Percentiles rank a stretch among this genome's conserved stretches.
phyloP scores from a whole-genome alignment of 2,113 vertebrate genomes.

The Chrysemys picta region DNA sequence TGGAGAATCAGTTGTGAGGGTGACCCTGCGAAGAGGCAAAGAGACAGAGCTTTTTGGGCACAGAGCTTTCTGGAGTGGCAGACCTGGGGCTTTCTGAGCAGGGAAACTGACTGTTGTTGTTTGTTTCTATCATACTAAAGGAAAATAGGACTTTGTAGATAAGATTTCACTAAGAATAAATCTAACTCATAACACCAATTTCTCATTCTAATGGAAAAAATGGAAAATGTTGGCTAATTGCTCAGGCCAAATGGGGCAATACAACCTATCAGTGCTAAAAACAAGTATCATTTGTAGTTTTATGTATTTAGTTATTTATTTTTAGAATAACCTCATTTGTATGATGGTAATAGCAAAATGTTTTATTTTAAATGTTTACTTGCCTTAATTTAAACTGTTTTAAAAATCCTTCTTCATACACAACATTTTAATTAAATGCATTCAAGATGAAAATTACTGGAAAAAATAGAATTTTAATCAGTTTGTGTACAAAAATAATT shows the following conservation, averaged over 20 bases:
- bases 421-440: neutral
- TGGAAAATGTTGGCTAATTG: neutral
- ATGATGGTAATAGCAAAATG: neutral
- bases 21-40: neutral
- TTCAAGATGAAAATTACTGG: neutral
- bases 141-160: fast-evolving
- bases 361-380: neutral
- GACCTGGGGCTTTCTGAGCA: neutral
- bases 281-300: neutral
- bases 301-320: neutral
- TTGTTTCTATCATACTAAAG: neutral
- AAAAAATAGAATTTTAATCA: neutral
- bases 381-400: neutral
- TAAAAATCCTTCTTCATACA: neutral
- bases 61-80: neutral
- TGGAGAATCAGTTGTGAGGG: neutral
- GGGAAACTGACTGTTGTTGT: neutral
- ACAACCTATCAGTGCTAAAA: neutral
- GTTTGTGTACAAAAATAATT: neutral
- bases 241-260: neutral
- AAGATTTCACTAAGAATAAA: neutral
- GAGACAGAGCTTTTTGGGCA: neutral
- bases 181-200: neutral
- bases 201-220: neutral
- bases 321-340: neutral